Conservation (phyloP, 2,113 vertebrate genomes). For the Dissostichus mawsoni region DNA sequence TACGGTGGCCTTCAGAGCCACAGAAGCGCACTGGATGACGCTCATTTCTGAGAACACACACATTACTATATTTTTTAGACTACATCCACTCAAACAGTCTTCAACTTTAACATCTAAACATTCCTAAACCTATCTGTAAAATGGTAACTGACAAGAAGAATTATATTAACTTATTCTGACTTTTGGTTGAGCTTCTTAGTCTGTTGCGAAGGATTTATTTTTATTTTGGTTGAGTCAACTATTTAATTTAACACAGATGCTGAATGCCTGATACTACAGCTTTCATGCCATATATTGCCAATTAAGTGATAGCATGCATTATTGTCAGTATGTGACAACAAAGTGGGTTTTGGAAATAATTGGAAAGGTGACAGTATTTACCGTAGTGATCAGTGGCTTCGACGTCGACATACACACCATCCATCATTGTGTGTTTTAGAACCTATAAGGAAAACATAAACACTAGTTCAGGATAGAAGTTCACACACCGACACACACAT, state of each 20-base stretch:
- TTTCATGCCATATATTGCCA: no score
- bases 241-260: no score
- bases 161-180: no score
- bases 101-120: neutral
- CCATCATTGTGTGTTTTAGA: slow-evolving; percentile 78
- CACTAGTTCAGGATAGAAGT: neutral
- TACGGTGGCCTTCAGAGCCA: slow-evolving; percentile 80
- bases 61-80: neutral
- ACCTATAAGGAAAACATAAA: slow-evolving; percentile 76
- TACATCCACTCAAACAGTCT: neutral
- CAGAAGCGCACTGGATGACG: slow-evolving; percentile 81
- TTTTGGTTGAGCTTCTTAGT: no score
- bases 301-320: neutral
- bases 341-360: neutral
- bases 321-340: neutral
- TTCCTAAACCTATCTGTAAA: neutral
- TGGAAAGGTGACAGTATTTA: slow-evolving; percentile 49
- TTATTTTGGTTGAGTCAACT: no score
- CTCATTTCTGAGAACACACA: slow-evolving; percentile 81
- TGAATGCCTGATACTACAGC: no score
- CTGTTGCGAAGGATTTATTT: neutral
- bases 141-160: neutral
- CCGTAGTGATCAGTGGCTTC: slow-evolving; percentile 83
- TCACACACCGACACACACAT: neutral
- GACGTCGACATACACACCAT: slow-evolving; percentile 79